phyloP scores from a whole-genome alignment of 1,140 invertebrate species.

The Zaprionus capensis region DNA sequence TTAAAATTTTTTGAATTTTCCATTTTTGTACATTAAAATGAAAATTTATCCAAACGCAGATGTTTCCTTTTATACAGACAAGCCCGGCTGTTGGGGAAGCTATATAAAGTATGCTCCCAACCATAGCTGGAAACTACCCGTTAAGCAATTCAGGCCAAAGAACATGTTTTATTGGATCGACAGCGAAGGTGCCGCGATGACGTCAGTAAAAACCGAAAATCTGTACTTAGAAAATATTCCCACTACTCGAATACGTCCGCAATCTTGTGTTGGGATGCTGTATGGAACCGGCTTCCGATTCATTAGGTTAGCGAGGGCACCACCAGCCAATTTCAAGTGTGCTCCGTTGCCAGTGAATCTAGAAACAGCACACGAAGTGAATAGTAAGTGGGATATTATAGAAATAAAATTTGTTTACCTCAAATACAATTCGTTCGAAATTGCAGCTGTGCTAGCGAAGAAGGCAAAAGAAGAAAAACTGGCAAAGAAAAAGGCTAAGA shows the following conservation, averaged over 20 bases:
- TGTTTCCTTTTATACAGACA: conserved; percentile 60
- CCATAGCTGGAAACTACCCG: conserved; percentile 62
- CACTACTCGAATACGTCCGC: conserved; percentile 54
- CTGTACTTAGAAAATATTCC: conserved; percentile 46
- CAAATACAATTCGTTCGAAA: not conserved
- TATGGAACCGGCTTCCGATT: conserved; percentile 65
- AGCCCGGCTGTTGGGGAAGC: conserved; percentile 30
- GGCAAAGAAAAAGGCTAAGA: conserved; percentile 24
- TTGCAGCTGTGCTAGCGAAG: not conserved
- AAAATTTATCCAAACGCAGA: conserved; percentile 54
- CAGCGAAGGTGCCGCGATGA: conserved; percentile 45
- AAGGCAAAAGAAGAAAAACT: conserved; percentile 30
- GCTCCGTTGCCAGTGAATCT: conserved; percentile 66
- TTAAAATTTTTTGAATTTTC: not conserved
- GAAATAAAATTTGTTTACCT: not conserved
- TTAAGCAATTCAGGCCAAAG: conserved; percentile 17
- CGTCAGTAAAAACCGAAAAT: conserved; percentile 40
- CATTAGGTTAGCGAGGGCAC: conserved; percentile 44
- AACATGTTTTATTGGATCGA: conserved; percentile 65
- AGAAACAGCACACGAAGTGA: conserved; percentile 28
- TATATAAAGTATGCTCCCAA: conserved; percentile 39
- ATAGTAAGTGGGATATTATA: not conserved
- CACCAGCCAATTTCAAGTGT: conserved; percentile 64
- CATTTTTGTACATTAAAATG: conserved; percentile 31
- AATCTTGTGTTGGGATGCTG: conserved; percentile 69